Evolutionary conservation across 2,113 vertebrate genomes (phyloP), one percentile per base, ranked within the genome.

Genomic region (Emydura subglobosa): DNA sequence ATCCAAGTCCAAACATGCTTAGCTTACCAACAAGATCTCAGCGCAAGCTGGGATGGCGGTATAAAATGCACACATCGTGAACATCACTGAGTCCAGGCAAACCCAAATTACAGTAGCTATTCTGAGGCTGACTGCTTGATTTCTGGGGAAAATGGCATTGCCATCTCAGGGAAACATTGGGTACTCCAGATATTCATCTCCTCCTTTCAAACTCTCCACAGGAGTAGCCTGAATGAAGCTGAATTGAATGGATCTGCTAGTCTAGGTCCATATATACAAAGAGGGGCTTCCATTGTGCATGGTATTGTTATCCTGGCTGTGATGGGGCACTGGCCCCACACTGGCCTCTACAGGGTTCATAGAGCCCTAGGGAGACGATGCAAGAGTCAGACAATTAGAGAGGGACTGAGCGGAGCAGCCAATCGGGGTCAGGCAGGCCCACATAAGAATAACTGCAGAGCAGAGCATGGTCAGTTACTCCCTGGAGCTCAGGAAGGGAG

Each of bases 1-100:
- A 59, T 85, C 92, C 95, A 25, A 94, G 95, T 85, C 87, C 83
- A 82, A 91, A 57, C 96, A 51, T 4, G 90, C 0, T 47, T 19
- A 65, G 39, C 1, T 1, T 65, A 51, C 61, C 85, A 47, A 74
- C 87, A 95, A 65, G 72, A 74, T 57, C 76, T 47, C 61, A 83
- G 51, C 49, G 49, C 59, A 5, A 8, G 39, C 83, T 91, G 87
- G 80, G 55, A 7, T 17, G 72, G 79, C 86, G 88, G 87, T 93
- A 96, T 50, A 84, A 87, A 86, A 42, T 7, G 29, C 83, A 94
- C 82, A 29, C 25, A 85, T 79, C 31, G 51, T 92, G 61, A 72
- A 51, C 5, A 44, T 54, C 86, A 90, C 4, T 1, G 0, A 0
- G 0, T 24, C 83, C 13, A 53, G 72, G 17, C 68, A 74, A 86